Conservation (phyloP, 2,797 vertebrate genomes). For the Hemitrygon akajei region DNA sequence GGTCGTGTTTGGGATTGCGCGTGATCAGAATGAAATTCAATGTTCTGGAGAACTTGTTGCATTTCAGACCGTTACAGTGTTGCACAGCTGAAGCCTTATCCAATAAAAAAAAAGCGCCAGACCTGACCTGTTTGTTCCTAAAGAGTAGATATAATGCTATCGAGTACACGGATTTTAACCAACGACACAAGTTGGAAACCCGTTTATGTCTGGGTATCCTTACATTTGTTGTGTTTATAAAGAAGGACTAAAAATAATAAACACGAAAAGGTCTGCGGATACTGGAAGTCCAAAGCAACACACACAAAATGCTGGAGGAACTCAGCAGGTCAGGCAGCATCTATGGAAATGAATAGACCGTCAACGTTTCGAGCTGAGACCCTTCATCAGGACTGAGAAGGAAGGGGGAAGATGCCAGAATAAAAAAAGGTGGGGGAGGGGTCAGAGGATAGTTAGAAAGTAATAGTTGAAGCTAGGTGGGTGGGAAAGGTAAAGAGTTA, state of each 20-base stretch:
- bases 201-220: neutral
- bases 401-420: no score
- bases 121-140: neutral
- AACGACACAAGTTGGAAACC: neutral
- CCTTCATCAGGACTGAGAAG: no score
- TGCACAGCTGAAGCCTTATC: neutral
- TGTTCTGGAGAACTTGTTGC: neutral
- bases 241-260: neutral
- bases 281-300: no score
- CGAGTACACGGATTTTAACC: neutral
- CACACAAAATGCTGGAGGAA: no score
- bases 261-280: no score
- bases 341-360: no score
- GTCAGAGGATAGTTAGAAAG: no score
- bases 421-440: no score
- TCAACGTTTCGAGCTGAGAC: no score
- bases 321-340: no score
- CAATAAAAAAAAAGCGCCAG: neutral
- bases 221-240: neutral
- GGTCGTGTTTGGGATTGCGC: neutral
- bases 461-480: no score
- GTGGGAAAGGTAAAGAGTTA: no score
- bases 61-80: neutral
- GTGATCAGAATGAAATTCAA: neutral
- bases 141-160: neutral